These are phyloP conservation scores for Lagorchestes hirsutus DNA, from an alignment of 2,797 vertebrate genomes.

Conservation along the genomic window DNA sequence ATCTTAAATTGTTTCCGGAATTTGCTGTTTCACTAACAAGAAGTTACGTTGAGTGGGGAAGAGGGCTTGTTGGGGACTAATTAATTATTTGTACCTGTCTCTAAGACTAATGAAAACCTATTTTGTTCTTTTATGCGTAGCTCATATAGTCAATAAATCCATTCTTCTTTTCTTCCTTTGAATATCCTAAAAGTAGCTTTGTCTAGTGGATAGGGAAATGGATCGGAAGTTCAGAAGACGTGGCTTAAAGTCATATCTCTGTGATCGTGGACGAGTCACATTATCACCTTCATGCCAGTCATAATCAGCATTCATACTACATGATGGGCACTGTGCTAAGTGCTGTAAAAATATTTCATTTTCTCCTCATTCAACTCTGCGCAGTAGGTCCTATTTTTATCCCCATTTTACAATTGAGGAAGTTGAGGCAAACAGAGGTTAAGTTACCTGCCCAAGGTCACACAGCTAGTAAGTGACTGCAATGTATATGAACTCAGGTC, in stretches of 20 bases:
- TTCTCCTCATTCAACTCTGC: background rate
- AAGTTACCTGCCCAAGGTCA: background rate
- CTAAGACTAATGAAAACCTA: constrained; percentile 46
- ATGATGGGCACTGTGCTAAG: background rate
- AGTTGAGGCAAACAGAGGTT: background rate
- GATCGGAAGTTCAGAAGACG: background rate
- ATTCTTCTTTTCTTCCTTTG: constrained; percentile 30
- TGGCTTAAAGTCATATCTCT: background rate
- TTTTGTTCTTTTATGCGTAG: constrained; percentile 32
- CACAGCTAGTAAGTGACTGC: background rate
- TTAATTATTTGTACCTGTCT: constrained; percentile 28
- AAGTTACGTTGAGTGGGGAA: background rate
- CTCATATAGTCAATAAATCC: constrained; percentile 32
- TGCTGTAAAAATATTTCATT: background rate
- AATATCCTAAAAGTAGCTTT: background rate
- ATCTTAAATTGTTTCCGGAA: constrained; percentile 20
- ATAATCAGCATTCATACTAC: background rate
- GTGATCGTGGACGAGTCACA: background rate
- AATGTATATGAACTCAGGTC: background rate
- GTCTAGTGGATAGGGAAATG: background rate
- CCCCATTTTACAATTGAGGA: background rate
- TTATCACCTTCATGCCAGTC: background rate
- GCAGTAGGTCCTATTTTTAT: background rate
- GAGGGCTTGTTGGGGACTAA: background rate
- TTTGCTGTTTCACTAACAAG: background rate